These are phyloP conservation scores for Odocoileus hemionus DNA, from an alignment of 2,113 vertebrate species.

Conservation along the genomic window DNA sequence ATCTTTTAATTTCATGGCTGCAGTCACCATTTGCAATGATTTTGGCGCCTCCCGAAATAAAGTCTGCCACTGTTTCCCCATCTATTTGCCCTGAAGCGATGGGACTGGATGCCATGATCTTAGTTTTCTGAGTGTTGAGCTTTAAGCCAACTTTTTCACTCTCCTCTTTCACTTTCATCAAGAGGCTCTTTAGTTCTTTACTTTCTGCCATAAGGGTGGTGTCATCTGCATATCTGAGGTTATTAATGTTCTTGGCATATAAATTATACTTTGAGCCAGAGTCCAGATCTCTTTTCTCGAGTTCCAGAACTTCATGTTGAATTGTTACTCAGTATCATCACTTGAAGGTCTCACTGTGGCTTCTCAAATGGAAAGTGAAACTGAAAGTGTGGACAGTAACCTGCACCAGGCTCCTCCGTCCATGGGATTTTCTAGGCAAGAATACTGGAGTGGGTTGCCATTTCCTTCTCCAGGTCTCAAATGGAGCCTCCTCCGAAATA, in stretches of 20 bases:
- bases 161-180: background rate
- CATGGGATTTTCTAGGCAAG: too few species aligned
- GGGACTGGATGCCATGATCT: background rate
- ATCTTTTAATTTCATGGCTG: background rate
- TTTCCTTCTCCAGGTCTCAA: background rate
- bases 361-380: background rate
- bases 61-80: background rate
- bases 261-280: background rate
- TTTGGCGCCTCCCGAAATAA: background rate
- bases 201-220: background rate
- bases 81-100: background rate
- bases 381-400: too few species aligned
- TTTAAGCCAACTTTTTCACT: background rate
- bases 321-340: background rate
- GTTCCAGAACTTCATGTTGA: background rate
- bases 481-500: background rate
- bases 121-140: background rate
- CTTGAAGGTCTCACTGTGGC: background rate
- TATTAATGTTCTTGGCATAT: background rate
- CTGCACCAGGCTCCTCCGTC: too few species aligned
- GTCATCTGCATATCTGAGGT: background rate
- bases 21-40: background rate
- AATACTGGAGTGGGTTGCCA: too few species aligned
- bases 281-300: background rate
- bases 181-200: background rate